phyloP scores from a whole-genome alignment of 2,888 invertebrate genomes.

The Nomada flava region DNA sequence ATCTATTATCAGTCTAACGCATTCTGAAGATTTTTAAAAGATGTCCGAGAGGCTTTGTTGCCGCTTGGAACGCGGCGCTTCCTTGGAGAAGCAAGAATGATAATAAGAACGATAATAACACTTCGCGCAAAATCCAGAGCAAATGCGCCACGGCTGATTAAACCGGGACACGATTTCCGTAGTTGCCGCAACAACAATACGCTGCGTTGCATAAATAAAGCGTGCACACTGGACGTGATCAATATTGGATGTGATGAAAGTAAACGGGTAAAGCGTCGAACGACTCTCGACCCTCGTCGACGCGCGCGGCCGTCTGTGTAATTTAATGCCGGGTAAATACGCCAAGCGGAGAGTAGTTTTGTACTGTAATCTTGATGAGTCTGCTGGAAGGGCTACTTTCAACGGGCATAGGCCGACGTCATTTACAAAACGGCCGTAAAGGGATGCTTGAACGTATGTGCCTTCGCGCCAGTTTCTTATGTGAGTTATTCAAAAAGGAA shows the following conservation, averaged over 20 bases:
- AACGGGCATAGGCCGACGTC: constrained; percentile 53
- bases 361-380: constrained; percentile 78
- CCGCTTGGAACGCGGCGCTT: not conserved
- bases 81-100: not conserved
- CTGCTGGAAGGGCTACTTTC: constrained; percentile 75
- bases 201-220: constrained; percentile 77
- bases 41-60: not conserved
- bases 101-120: constrained; percentile 6
- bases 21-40: no score
- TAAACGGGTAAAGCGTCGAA: constrained; percentile 76
- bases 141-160: constrained; percentile 42
- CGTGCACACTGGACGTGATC: constrained; percentile 76
- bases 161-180: constrained; percentile 63
- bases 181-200: constrained; percentile 71
- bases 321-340: constrained; percentile 82
- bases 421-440: constrained; percentile 64
- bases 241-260: constrained; percentile 82
- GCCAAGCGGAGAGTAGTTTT: constrained; percentile 76
- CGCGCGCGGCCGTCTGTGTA: constrained; percentile 78
- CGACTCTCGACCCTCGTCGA: constrained; percentile 71
- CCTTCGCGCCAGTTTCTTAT: constrained; percentile 34
- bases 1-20: no score
- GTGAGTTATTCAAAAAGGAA: no score
- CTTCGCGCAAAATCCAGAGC: constrained; percentile 25
- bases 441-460: constrained; percentile 22